Evolutionary conservation across 2,888 invertebrate genomes (phyloP).

Genomic region (Tipula lateralis): DNA sequence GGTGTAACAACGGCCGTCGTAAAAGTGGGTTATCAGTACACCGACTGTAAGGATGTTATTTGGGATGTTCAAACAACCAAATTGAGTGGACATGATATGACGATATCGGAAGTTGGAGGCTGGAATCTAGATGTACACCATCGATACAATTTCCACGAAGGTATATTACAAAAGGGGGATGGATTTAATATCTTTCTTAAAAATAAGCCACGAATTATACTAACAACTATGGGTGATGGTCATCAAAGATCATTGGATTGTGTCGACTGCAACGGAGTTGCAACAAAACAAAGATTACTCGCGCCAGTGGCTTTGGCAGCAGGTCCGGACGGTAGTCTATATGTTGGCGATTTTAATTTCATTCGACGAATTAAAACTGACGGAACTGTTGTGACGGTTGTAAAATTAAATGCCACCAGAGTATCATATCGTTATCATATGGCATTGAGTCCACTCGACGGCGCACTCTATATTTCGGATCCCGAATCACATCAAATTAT

Average conservation of each 20-base stretch:
- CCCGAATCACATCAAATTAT: constrained; percentile 94
- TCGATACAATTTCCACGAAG: constrained; percentile 96
- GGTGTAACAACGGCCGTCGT: constrained; percentile 93
- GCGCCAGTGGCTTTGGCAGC: constrained; percentile 91
- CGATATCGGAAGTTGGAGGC: constrained; percentile 92
- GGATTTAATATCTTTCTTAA: constrained; percentile 93
- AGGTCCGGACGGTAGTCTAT: constrained; percentile 88
- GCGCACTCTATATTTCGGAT: constrained; percentile 90
- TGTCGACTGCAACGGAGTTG: constrained; percentile 71
- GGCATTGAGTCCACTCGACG: constrained; percentile 90
- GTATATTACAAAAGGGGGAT: constrained; percentile 95
- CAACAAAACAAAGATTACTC: constrained; percentile 72
- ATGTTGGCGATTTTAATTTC: constrained; percentile 93
- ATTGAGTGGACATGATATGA: constrained; percentile 93
- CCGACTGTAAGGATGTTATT: constrained; percentile 83
- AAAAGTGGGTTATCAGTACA: constrained; percentile 94
- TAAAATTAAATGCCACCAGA: constrained; percentile 71
- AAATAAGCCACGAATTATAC: constrained; percentile 84
- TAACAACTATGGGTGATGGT: constrained; percentile 88
- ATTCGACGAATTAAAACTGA: constrained; percentile 83
- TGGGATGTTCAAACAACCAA: constrained; percentile 97
- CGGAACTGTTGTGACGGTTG: constrained; percentile 56
- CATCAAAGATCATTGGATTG: constrained; percentile 85
- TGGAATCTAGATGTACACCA: constrained; percentile 99
- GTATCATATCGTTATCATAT: constrained; percentile 96